These are phyloP conservation scores for Sebastes wilsoni DNA, from an alignment of 2,797 vertebrate genomes.

Conservation along the genomic window DNA sequence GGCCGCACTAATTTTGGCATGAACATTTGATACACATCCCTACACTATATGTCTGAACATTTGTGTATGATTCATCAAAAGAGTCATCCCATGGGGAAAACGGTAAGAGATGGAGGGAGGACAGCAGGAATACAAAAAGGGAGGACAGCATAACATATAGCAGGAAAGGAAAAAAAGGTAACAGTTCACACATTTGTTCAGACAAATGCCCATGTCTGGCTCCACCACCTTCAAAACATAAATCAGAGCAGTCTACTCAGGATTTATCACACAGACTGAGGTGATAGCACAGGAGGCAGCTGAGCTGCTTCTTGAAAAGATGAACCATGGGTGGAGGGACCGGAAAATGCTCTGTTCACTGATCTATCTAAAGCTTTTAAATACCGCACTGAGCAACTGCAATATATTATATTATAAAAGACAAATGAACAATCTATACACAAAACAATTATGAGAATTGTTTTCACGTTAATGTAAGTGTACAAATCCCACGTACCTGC, in stretches of 20 bases:
- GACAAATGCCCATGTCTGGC: conserved; percentile 21
- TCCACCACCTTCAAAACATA: conserved; percentile 48
- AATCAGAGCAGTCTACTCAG: conserved; percentile 44
- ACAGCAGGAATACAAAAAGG: background rate
- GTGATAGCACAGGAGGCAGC: conserved; percentile 32
- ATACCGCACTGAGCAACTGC: background rate
- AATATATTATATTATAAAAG: background rate
- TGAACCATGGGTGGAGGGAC: conserved; percentile 10
- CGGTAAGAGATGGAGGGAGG: background rate
- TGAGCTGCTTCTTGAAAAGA: conserved; percentile 32
- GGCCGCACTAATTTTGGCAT: background rate
- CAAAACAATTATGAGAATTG: background rate
- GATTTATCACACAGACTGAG: conserved; percentile 66
- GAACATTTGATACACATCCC: background rate
- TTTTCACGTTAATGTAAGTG: background rate
- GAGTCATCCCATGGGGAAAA: background rate
- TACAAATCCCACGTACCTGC: background rate
- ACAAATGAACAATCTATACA: background rate
- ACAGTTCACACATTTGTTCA: conserved; percentile 23
- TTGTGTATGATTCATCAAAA: background rate
- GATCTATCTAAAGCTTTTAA: background rate
- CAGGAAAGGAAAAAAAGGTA: background rate
- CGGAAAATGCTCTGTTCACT: background rate
- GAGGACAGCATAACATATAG: background rate
- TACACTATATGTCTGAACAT: background rate